Percentiles rank a stretch among this genome's conserved stretches.
Conservation (phyloP, 1,140 invertebrate genomes). For the Conus ventricosus region DNA sequence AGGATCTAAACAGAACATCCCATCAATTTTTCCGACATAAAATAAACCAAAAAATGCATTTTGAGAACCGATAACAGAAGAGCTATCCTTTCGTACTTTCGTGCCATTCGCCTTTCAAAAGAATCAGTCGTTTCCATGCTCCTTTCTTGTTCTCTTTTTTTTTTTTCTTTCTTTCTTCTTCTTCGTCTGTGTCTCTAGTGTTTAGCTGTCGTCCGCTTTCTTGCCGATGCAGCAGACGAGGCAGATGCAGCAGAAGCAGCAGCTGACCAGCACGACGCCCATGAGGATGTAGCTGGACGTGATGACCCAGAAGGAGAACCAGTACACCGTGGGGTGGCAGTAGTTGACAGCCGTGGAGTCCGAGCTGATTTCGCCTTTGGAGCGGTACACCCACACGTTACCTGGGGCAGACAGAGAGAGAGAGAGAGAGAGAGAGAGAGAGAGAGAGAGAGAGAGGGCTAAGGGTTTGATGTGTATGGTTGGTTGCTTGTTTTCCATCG, state of each 20-base stretch:
- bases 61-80: no score
- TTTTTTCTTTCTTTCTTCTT: not conserved
- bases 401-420: constrained; percentile 34
- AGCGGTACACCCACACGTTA: constrained; percentile 61
- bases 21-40: no score
- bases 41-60: no score
- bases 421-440: not conserved
- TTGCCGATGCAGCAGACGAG: constrained; percentile 25
- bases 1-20: no score
- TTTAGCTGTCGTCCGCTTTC: not conserved
- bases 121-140: no score
- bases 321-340: constrained; percentile 86
- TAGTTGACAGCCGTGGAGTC: constrained; percentile 74
- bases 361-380: constrained; percentile 40
- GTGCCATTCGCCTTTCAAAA: no score
- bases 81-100: no score
- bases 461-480: no score
- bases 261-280: constrained; percentile 63
- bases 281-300: constrained; percentile 80
- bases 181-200: not conserved
- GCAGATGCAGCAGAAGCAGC: constrained; percentile 76
- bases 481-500: no score
- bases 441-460: no score
- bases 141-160: not conserved
- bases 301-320: constrained; percentile 84